Conservation (phyloP, 2,797 vertebrate species). For the Lindbergichthys nudifrons region DNA sequence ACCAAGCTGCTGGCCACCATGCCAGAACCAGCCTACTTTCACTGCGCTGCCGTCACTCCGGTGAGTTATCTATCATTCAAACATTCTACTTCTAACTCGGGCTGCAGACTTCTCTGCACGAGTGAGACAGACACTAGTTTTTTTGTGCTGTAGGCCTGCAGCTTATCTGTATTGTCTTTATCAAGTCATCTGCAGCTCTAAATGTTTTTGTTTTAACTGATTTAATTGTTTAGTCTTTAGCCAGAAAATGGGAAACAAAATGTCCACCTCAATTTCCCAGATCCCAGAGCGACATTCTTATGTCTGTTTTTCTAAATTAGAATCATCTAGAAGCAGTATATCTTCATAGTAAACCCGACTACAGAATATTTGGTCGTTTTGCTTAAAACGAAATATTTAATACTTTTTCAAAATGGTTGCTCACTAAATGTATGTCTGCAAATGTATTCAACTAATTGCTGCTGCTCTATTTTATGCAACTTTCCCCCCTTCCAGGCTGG, state of each 20-base stretch:
- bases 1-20: conserved; percentile 91
- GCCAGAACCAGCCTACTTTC: conserved; percentile 97
- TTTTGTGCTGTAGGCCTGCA: not conserved
- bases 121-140: accelerated
- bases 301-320: not conserved
- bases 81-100: not conserved
- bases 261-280: not conserved
- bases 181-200: not conserved
- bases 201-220: not conserved
- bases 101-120: not conserved
- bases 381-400: not conserved
- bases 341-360: not conserved
- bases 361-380: not conserved
- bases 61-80: conserved; percentile 82
- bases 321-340: not conserved
- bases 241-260: too few relatives aligned
- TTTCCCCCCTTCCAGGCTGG: conserved; percentile 85
- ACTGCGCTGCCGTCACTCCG: conserved; percentile 97
- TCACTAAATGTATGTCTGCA: not conserved
- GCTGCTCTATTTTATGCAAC: not conserved
- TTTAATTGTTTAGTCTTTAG: not conserved
- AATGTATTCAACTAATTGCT: too few relatives aligned
- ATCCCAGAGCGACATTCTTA: too few relatives aligned
- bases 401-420: not conserved
- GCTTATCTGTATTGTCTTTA: not conserved